Percentiles rank a stretch among this genome's conserved stretches.
phyloP scores from a whole-genome alignment of 2,797 vertebrate species.

The Neosilurus mollespiculum region DNA sequence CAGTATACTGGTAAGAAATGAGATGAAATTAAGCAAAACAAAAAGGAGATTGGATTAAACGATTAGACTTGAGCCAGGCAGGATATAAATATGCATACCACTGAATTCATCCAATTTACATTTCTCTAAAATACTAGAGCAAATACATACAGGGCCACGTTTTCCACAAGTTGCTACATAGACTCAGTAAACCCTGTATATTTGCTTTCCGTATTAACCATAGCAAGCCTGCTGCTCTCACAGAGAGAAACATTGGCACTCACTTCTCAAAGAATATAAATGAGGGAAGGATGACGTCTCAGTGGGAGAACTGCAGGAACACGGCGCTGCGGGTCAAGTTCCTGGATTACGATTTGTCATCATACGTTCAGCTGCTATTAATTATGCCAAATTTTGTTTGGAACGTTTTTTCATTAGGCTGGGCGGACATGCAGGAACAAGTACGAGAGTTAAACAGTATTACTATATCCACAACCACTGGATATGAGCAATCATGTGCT shows the following conservation, averaged over 20 bases:
- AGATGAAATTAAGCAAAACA: not conserved
- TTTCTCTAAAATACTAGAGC: not conserved
- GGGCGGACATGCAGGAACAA: not conserved
- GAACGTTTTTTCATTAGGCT: not conserved
- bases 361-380: not conserved
- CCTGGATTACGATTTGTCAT: not conserved
- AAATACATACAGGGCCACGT: not conserved
- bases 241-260: conserved; percentile 5
- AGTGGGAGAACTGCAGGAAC: conserved; percentile 2
- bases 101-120: not conserved
- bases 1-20: not conserved
- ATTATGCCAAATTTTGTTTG: conserved; percentile 11
- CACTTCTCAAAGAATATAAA: conserved; percentile 11
- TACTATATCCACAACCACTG: not conserved
- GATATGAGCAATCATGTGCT: too few relatives aligned
- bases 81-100: not conserved
- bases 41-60: not conserved
- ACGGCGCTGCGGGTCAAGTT: conserved; percentile 12
- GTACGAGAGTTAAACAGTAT: not conserved
- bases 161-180: not conserved
- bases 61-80: not conserved
- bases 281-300: conserved; percentile 14
- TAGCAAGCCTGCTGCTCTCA: not conserved
- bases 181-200: conserved; percentile 6
- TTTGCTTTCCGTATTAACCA: conserved; percentile 6